phyloP scores from a whole-genome alignment of 1,140 invertebrate species.

The Drosophila setifemur region DNA sequence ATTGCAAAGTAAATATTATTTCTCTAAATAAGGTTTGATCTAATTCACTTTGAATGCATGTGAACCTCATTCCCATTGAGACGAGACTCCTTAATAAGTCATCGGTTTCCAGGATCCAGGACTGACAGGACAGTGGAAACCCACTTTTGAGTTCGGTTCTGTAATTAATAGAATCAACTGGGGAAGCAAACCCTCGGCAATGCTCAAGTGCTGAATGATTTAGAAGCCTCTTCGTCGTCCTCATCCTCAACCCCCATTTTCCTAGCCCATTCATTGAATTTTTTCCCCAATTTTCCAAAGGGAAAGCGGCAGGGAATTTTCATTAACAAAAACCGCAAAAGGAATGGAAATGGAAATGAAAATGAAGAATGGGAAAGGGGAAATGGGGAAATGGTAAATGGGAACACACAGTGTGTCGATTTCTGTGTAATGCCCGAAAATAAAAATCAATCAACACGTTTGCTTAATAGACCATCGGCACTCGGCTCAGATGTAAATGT shows the following conservation, averaged over 20 bases:
- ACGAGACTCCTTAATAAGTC: slow-evolving; percentile 42
- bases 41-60: too few relatives aligned
- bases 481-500: slow-evolving; percentile 60
- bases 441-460: slow-evolving; percentile 79
- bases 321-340: slow-evolving; percentile 48
- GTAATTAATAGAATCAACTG: slow-evolving; percentile 68
- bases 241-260: background rate
- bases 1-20: too few relatives aligned
- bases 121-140: background rate
- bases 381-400: slow-evolving; percentile 38
- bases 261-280: background rate
- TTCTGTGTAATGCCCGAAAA: slow-evolving; percentile 48
- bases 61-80: slow-evolving; percentile 11
- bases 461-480: slow-evolving; percentile 54
- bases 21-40: too few relatives aligned
- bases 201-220: slow-evolving; percentile 69
- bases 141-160: slow-evolving; percentile 26
- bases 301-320: slow-evolving; percentile 10
- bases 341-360: background rate
- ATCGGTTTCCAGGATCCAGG: slow-evolving; percentile 19
- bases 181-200: slow-evolving; percentile 9
- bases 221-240: slow-evolving; percentile 35
- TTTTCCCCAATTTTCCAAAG: background rate
- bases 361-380: slow-evolving; percentile 12
- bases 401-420: slow-evolving; percentile 34